Conservation (phyloP, 2,888 invertebrate species). For the Phyllotreta striolata region DNA sequence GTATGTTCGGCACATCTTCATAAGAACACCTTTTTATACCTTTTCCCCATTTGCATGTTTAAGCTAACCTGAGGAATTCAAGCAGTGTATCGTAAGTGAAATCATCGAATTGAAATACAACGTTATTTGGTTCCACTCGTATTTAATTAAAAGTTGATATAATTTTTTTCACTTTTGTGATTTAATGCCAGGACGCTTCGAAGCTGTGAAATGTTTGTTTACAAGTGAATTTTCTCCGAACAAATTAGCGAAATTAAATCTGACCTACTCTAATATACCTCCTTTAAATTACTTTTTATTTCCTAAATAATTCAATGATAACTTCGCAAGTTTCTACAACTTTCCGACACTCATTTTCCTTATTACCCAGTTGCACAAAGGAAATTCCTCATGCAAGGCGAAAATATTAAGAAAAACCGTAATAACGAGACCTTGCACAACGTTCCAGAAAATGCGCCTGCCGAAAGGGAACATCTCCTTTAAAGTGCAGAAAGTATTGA, state of each 20-base stretch:
- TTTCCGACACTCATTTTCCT: too few relatives aligned
- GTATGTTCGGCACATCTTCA: constrained; percentile 61
- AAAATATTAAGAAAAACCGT: not conserved
- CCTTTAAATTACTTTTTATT: too few relatives aligned
- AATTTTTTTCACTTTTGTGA: too few relatives aligned
- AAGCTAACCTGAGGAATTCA: constrained; percentile 3
- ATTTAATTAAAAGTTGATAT: not conserved
- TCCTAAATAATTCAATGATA: too few relatives aligned
- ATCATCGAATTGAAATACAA: not conserved
- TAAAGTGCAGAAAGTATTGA: constrained; percentile 59
- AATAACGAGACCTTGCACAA: not conserved
- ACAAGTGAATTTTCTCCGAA: too few relatives aligned
- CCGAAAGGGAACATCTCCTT: constrained; percentile 49
- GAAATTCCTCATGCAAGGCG: too few relatives aligned
- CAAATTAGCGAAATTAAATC: too few relatives aligned
- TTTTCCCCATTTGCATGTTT: constrained; percentile 12
- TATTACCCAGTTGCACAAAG: too few relatives aligned
- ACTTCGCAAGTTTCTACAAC: too few relatives aligned
- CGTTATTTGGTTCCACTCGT: constrained; percentile 11
- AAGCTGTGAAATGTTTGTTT: too few relatives aligned
- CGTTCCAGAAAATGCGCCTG: not conserved
- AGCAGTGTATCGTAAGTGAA: not conserved
- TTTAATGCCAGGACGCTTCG: too few relatives aligned
- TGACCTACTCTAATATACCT: too few relatives aligned
- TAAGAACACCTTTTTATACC: constrained; percentile 45